phyloP scores from a whole-genome alignment of 2,888 invertebrate species.

The Cacoxenus indagator region DNA sequence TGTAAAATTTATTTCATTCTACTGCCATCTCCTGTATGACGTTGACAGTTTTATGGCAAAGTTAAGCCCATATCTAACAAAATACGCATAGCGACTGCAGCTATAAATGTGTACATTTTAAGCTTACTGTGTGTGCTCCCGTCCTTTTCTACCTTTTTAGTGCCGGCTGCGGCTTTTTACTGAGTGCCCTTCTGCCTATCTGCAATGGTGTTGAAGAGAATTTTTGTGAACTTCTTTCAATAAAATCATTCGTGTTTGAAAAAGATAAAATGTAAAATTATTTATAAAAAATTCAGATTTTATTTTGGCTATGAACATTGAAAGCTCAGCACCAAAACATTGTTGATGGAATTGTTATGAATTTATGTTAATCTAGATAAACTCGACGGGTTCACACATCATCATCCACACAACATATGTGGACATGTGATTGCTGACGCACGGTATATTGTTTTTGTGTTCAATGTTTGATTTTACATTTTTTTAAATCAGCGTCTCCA shows the following conservation, averaged over 20 bases:
- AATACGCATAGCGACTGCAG: constrained; percentile 42
- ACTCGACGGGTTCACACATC: too few relatives aligned
- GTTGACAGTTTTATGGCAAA: constrained; percentile 62
- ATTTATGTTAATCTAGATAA: too few relatives aligned
- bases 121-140: constrained; percentile 30
- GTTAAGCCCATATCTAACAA: constrained; percentile 56
- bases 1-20: constrained; percentile 62
- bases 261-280: constrained; percentile 49
- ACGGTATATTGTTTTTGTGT: too few relatives aligned
- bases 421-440: too few relatives aligned
- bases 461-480: too few relatives aligned
- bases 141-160: constrained; percentile 50
- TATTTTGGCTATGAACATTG: not conserved
- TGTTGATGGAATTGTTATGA: not conserved
- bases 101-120: constrained; percentile 57
- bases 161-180: constrained; percentile 50
- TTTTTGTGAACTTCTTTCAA: constrained; percentile 50
- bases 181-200: constrained; percentile 33
- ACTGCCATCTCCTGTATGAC: constrained; percentile 48
- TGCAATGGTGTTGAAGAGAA: constrained; percentile 46
- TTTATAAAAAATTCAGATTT: not conserved
- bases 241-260: constrained; percentile 59
- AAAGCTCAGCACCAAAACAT: not conserved
- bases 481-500: too few relatives aligned
- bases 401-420: too few relatives aligned